Conservation (phyloP, 2,113 vertebrate genomes). For the Pycnonotus jocosus region DNA sequence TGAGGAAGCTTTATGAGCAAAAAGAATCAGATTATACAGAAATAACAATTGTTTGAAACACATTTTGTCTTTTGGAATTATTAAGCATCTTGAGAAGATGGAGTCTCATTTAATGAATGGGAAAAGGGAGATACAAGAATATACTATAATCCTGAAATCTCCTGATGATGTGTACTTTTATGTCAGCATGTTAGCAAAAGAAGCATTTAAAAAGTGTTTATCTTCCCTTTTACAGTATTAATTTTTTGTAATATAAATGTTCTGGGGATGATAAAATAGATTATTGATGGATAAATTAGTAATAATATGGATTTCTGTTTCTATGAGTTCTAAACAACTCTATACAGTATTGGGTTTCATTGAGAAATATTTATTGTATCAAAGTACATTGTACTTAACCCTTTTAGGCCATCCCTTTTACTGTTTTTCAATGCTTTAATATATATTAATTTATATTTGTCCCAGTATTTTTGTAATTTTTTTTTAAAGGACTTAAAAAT, state of each 20-base stretch:
- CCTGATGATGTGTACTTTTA: conserved; percentile 57
- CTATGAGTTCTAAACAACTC: conserved; percentile 78
- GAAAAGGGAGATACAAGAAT: conserved; percentile 37
- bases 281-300: conserved; percentile 85
- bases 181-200: conserved; percentile 72
- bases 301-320: conserved; percentile 83
- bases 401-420: conserved; percentile 86
- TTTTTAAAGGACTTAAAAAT: conserved; percentile 79
- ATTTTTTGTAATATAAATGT: conserved; percentile 86
- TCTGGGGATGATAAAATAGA: conserved; percentile 79
- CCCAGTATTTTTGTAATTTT: conserved; percentile 95
- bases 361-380: conserved; percentile 99
- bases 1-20: conserved; percentile 22
- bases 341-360: conserved; percentile 85
- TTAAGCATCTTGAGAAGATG: conserved; percentile 39
- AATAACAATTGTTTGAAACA: background rate
- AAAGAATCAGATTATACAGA: conserved; percentile 15
- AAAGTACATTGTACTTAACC: conserved; percentile 94
- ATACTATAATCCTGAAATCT: conserved; percentile 54
- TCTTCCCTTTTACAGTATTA: conserved; percentile 87
- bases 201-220: conserved; percentile 76
- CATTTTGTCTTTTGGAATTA: conserved; percentile 29
- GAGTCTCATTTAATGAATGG: conserved; percentile 30
- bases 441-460: conserved; percentile 99
- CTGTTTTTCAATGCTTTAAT: conserved; percentile 95